phyloP scores from a whole-genome alignment of 1,140 invertebrate species.

The Hyles vespertilio region DNA sequence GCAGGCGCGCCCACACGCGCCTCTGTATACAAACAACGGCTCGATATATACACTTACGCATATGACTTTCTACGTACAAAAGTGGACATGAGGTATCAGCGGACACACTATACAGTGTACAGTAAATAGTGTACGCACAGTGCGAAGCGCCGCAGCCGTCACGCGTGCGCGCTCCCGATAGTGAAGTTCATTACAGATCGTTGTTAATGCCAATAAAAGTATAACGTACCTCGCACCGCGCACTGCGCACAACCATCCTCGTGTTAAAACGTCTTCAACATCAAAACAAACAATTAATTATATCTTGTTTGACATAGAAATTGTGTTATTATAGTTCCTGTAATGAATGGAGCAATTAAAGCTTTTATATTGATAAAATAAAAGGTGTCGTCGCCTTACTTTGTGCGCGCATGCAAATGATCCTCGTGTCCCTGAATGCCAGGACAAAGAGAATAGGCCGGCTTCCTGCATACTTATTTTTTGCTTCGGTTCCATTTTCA shows the following conservation, averaged over 20 bases:
- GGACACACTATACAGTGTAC: slow-evolving; percentile 6
- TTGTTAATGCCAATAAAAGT: slow-evolving; percentile 28
- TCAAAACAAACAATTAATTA: no score
- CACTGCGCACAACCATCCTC: not conserved
- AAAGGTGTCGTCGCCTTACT: no score
- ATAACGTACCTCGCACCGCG: slow-evolving; percentile 8
- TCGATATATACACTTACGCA: slow-evolving; percentile 35
- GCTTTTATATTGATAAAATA: not conserved
- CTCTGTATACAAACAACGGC: slow-evolving; percentile 63
- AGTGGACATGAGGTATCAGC: slow-evolving; percentile 4
- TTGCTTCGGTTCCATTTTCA: no score
- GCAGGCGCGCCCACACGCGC: slow-evolving; percentile 58
- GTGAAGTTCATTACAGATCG: slow-evolving; percentile 35
- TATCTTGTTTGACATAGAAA: no score
- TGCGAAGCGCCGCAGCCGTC: slow-evolving; percentile 18
- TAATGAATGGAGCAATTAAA: no score
- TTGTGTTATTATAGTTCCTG: no score
- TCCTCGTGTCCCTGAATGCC: no score
- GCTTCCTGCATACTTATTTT: no score
- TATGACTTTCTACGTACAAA: slow-evolving; percentile 6
- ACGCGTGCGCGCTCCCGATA: slow-evolving; percentile 32
- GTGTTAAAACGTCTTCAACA: slow-evolving; percentile 2
- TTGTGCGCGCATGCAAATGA: no score
- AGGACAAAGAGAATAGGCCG: no score
- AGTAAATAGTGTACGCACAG: slow-evolving; percentile 1